A percentile compares a stretch with the other conserved stretches of the same genome.
Evolutionary conservation across 2,113 vertebrate genomes (phyloP).

Genomic region (Pseudois nayaur): DNA sequence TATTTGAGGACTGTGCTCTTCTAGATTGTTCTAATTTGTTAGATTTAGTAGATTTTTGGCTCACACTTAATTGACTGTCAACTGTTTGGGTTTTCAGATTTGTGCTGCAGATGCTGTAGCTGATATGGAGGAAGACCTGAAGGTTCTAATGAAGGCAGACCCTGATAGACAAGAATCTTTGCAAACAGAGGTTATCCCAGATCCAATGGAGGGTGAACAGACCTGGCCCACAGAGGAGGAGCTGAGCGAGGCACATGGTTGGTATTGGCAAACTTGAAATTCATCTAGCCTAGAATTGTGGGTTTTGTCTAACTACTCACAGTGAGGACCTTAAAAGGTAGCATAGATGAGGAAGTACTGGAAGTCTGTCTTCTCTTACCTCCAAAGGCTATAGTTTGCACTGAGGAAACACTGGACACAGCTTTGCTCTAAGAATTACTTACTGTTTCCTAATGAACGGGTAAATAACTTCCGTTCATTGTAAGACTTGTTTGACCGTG

Average conservation of each 20-base stretch:
- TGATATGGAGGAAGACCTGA: constrained; percentile 82
- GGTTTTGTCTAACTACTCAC: background rate
- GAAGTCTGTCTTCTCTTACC: background rate
- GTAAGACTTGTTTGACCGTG: background rate
- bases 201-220: constrained; percentile 98
- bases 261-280: constrained; percentile 4
- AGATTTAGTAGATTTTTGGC: constrained; percentile 7
- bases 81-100: constrained; percentile 78
- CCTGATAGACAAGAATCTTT: constrained; percentile 86
- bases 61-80: background rate
- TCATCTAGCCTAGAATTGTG: background rate
- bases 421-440: constrained; percentile 4
- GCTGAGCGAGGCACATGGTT: constrained; percentile 92
- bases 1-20: background rate
- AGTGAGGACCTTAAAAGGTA: background rate
- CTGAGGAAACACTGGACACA: background rate
- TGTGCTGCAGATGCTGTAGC: constrained; percentile 46
- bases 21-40: background rate
- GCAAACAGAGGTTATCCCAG: constrained; percentile 90
- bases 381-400: background rate
- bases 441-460: background rate
- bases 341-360: background rate
- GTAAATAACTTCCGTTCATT: background rate
- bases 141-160: constrained; percentile 92
- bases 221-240: constrained; percentile 97